Evolutionary conservation across 2,113 vertebrate genomes (phyloP).

Genomic region (Muntiacus muntjak): DNA sequence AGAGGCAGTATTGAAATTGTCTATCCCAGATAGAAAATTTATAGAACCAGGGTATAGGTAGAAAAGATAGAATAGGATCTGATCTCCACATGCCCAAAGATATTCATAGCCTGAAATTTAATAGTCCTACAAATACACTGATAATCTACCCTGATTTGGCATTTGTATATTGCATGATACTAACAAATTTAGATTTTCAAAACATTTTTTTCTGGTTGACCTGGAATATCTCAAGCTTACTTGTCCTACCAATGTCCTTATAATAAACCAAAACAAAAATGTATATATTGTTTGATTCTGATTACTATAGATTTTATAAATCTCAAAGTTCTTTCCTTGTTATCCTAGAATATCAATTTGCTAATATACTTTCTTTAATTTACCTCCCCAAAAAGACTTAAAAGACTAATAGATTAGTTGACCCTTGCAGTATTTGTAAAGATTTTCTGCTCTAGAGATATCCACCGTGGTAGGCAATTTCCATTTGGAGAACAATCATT

Average conservation of each 20-base stretch:
- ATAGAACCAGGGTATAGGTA: neutral
- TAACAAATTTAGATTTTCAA: neutral
- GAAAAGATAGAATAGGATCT: neutral
- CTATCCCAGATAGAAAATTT: neutral
- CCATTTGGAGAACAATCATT: neutral
- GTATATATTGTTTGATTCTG: neutral
- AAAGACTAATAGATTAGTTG: neutral
- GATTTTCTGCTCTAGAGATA: neutral
- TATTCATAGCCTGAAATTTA: neutral
- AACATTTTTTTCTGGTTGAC: neutral
- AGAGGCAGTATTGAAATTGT: neutral
- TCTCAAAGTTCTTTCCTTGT: neutral
- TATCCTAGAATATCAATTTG: neutral
- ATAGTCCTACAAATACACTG: neutral
- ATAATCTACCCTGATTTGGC: neutral
- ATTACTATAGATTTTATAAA: conserved; percentile 2
- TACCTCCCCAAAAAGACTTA: neutral
- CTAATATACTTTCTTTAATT: conserved; percentile 2
- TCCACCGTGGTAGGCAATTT: neutral
- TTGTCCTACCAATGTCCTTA: neutral
- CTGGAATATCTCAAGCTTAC: neutral
- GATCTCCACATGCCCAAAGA: neutral
- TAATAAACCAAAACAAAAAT: conserved; percentile 3
- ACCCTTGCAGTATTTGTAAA: neutral
- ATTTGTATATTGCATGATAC: neutral